Conservation (phyloP, 2,888 invertebrate genomes). For the Xanthorhoe designata region DNA sequence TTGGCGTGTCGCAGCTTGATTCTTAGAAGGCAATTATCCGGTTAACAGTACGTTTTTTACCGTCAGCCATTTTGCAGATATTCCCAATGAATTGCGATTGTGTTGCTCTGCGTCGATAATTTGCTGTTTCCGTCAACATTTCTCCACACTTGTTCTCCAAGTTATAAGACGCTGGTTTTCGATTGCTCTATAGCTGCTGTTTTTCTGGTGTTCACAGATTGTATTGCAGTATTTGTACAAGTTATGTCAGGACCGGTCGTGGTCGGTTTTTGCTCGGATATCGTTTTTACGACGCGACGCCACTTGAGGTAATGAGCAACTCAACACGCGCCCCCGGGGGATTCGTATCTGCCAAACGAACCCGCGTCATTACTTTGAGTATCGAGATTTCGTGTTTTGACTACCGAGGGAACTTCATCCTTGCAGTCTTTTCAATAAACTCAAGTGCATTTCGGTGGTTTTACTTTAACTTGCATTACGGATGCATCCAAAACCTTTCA, state of each 20-base stretch:
- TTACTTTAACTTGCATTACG: background rate
- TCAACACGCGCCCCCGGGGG: constrained; percentile 46
- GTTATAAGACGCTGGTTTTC: constrained; percentile 36
- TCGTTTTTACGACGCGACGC: constrained; percentile 56
- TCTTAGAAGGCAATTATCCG: constrained; percentile 32
- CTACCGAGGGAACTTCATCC: background rate
- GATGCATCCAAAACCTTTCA: too few relatives aligned
- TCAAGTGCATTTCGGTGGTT: background rate
- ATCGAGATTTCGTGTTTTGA: constrained; percentile 16
- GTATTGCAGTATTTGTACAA: constrained; percentile 14
- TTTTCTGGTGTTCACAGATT: constrained; percentile 13
- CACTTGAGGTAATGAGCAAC: constrained; percentile 54
- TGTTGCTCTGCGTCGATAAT: constrained; percentile 39
- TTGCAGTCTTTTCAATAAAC: background rate
- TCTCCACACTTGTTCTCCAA: constrained; percentile 40
- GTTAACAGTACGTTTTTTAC: constrained; percentile 30
- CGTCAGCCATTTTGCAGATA: constrained; percentile 25
- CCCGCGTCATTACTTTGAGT: constrained; percentile 42
- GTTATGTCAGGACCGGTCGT: constrained; percentile 49
- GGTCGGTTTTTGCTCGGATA: constrained; percentile 62
- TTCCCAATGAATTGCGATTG: constrained; percentile 30
- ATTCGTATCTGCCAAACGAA: constrained; percentile 40
- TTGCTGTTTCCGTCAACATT: constrained; percentile 65
- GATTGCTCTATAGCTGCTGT: constrained; percentile 34
- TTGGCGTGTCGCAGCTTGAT: constrained; percentile 21